Conservation (phyloP, 2,888 invertebrate species). For the Azorinus chamasolen region DNA sequence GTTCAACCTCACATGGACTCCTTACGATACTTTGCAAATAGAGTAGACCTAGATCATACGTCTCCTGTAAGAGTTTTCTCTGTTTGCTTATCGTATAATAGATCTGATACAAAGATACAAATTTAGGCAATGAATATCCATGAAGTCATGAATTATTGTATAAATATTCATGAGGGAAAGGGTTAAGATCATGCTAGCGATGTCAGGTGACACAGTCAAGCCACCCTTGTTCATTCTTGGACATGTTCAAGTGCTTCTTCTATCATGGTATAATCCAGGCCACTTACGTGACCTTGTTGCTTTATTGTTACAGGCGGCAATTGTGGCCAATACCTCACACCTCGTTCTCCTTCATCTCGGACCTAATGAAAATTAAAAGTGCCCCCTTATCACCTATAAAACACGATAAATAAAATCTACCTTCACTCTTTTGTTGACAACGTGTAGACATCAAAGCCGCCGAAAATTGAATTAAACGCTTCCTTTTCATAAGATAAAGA, state of each 20-base stretch:
- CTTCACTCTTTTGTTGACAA: conserved; percentile 35
- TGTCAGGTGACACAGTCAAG: too few species aligned
- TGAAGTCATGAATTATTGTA: too few species aligned
- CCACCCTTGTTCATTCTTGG: neutral
- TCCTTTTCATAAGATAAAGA: conserved; percentile 30
- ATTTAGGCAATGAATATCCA: too few species aligned
- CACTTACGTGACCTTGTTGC: conserved; percentile 4
- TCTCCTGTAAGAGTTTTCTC: too few species aligned
- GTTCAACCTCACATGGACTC: too few species aligned
- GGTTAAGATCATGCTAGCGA: too few species aligned
- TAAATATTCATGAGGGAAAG: too few species aligned
- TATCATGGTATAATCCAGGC: conserved; percentile 3
- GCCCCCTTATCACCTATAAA: conserved; percentile 32
- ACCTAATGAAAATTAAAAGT: conserved; percentile 36
- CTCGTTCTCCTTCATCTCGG: neutral
- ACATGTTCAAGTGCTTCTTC: conserved; percentile 1
- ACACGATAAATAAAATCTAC: conserved; percentile 60
- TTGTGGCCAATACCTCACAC: conserved; percentile 2
- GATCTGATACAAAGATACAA: too few species aligned
- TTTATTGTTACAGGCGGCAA: neutral
- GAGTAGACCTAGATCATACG: too few species aligned
- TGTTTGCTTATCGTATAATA: too few species aligned
- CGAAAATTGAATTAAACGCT: conserved; percentile 53
- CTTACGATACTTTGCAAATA: too few species aligned
- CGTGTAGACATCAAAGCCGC: conserved; percentile 61